phyloP scores from a whole-genome alignment of 1,140 invertebrate genomes.

The Meloidogyne exigua region DNA sequence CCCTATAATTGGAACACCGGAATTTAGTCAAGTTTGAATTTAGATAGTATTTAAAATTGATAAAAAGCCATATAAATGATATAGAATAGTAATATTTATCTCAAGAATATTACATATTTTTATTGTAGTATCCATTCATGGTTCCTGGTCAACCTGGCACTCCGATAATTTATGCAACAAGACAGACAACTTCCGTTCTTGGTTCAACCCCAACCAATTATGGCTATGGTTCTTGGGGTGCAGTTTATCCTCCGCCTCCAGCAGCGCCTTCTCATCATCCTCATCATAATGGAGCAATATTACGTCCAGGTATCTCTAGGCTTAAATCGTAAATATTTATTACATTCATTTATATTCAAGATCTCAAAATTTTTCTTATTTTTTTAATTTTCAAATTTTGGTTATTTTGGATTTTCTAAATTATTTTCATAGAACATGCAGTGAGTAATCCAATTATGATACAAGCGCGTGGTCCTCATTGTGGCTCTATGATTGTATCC shows the following conservation, averaged over 20 bases:
- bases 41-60: not conserved
- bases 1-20: slow-evolving; percentile 37
- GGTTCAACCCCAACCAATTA: slow-evolving; percentile 54
- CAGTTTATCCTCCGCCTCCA: slow-evolving; percentile 51
- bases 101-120: slow-evolving; percentile 26
- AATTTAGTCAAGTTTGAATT: slow-evolving; percentile 41
- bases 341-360: too few species aligned
- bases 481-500: slow-evolving; percentile 29
- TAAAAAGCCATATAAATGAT: too few species aligned
- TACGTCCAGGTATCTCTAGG: not conserved
- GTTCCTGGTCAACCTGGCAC: slow-evolving; percentile 36
- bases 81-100: too few species aligned
- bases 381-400: too few species aligned
- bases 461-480: slow-evolving; percentile 28
- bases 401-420: not conserved
- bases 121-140: slow-evolving; percentile 44
- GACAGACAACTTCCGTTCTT: slow-evolving; percentile 39
- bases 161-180: slow-evolving; percentile 38
- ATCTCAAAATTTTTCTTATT: too few species aligned
- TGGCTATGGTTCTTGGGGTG: slow-evolving; percentile 52
- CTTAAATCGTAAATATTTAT: too few species aligned
- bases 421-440: slow-evolving; percentile 54
- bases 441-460: slow-evolving; percentile 58
- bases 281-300: not conserved
- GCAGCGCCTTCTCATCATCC: slow-evolving; percentile 6